Evolutionary conservation across 2,113 vertebrate genomes (phyloP), one percentile per base, ranked within the genome.

Genomic region (Leptobrachium leishanense): DNA sequence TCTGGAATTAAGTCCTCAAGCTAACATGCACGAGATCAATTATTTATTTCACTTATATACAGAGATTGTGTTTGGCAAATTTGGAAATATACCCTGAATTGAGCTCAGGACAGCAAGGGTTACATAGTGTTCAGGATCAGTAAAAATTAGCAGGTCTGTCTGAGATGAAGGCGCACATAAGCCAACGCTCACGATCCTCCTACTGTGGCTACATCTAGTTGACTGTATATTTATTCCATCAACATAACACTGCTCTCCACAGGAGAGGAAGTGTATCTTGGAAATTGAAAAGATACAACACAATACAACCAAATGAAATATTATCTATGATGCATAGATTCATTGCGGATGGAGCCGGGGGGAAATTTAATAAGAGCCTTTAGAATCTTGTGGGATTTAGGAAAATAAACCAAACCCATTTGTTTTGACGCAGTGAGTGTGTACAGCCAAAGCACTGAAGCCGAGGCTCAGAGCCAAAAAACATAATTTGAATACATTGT

Each of bases 221-320:
- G 77, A 54, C 68, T 13, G 77, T 74, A 80, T 80, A 80, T 80
- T 80, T 80, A 80, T 80, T 80, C 77, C 71, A 74, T 80, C 77
- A 80, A 50, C 71, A 74, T 73, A 59, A 59, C 64, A 73, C 77
- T 50, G 77, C 71, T 80, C 77, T 80, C 77, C 71, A 73, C 71
- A 74, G 77, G 70, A 80, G 64, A 68, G 77, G 71, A 80, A 73
- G 64, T 80, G 77, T 80, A 68, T 80, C 71, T 80, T 73, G 77
- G 77, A 80, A 80, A 74, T 80, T 80, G 77, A 80, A 80, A 80
- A 80, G 77, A 74, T 80, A 80, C 71, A 74, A 64, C 71, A 74
- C 77, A 80, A 80, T 80, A 80, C 71, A 80, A 80, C 53, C 77
- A 80, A 80, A 80, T 80, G 77, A 80, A 80, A 80, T 80, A 80